Percentiles rank a stretch among this genome's conserved stretches.
These are phyloP conservation scores for Marisa cornuarietis DNA, from an alignment of 1,140 invertebrate species.

Conservation along the genomic window DNA sequence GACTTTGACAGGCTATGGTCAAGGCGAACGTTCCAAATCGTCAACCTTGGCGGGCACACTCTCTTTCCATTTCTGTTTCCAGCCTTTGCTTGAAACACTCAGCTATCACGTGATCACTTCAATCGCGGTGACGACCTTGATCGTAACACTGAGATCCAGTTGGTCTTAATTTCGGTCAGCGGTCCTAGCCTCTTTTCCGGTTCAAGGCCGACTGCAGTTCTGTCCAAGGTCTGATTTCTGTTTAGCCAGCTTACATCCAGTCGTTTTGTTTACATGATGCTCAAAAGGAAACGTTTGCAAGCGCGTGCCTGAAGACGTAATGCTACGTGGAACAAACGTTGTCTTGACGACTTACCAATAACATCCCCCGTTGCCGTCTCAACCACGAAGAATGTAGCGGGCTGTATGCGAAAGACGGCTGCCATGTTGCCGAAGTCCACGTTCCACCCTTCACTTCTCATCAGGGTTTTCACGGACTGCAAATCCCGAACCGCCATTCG, in stretches of 20 bases:
- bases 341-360: slow-evolving; percentile 10
- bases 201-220: neutral
- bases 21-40: too few species aligned
- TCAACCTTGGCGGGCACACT: too few species aligned
- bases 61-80: too few species aligned
- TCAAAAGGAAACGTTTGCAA: neutral
- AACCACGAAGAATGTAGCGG: slow-evolving; percentile 11
- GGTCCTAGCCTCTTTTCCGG: neutral
- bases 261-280: neutral
- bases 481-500: neutral
- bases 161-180: too few species aligned
- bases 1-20: too few species aligned
- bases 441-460: slow-evolving; percentile 15
- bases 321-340: neutral
- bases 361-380: neutral
- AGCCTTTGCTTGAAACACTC: too few species aligned
- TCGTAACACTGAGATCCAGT: too few species aligned
- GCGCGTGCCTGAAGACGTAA: neutral
- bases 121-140: too few species aligned
- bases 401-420: slow-evolving; percentile 16
- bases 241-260: neutral
- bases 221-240: neutral
- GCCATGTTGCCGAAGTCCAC: slow-evolving; percentile 22
- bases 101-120: too few species aligned
- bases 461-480: neutral